Conservation (phyloP, 1,140 invertebrate species). For the Halictus rubicundus region DNA sequence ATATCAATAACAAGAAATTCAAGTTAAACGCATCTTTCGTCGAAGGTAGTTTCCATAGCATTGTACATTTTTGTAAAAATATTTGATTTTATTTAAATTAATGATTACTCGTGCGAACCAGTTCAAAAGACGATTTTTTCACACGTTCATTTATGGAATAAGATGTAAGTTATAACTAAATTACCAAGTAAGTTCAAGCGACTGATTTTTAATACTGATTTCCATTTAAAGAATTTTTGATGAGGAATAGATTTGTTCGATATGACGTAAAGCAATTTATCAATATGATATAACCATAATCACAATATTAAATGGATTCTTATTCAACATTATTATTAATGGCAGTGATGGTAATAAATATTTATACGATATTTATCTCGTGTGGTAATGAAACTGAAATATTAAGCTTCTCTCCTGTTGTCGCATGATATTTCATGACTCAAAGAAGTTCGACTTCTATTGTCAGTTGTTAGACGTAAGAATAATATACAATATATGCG, state of each 20-base stretch:
- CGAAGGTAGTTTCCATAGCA: background rate
- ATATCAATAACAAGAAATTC: conserved; percentile 26
- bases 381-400: conserved; percentile 33
- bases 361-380: conserved; percentile 59
- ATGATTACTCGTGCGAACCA: background rate
- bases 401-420: conserved; percentile 34
- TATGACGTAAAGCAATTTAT: background rate
- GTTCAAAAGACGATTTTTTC: background rate
- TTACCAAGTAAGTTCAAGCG: background rate
- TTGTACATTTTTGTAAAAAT: conserved; percentile 25
- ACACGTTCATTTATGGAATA: background rate
- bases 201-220: conserved; percentile 15
- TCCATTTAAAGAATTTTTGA: conserved; percentile 7
- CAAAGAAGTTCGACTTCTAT: conserved; percentile 19
- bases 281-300: conserved; percentile 18
- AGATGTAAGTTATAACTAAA: conserved; percentile 2
- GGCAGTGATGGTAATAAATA: conserved; percentile 64
- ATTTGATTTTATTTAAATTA: conserved; percentile 20
- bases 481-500: background rate
- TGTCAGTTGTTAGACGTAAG: conserved; percentile 7
- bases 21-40: background rate
- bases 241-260: background rate
- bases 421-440: background rate
- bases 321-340: conserved; percentile 51
- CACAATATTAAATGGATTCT: conserved; percentile 35